phyloP scores from a whole-genome alignment of 2,888 invertebrate species.

The Mythimna albipuncta region DNA sequence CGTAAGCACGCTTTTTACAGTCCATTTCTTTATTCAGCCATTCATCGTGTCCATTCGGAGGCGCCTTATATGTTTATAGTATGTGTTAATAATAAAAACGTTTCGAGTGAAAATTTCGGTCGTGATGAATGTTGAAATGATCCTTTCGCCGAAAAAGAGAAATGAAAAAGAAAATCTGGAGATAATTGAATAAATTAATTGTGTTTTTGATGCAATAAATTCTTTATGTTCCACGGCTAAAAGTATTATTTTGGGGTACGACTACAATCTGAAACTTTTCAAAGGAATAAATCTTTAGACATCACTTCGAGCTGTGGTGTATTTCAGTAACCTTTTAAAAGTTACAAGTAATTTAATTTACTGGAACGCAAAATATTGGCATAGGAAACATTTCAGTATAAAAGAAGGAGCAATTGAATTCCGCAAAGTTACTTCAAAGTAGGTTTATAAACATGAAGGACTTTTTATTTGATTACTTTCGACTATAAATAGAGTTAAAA shows the following conservation, averaged over 20 bases:
- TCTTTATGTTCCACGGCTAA: neutral
- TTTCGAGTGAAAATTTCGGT: conserved; percentile 27
- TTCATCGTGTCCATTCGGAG: conserved; percentile 46
- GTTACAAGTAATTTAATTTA: conserved; percentile 40
- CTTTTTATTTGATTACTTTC: conserved; percentile 48
- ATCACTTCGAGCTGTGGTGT: conserved; percentile 5
- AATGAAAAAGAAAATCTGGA: conserved; percentile 7
- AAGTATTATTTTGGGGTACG: neutral
- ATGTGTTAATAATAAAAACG: conserved; percentile 46
- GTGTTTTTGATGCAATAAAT: conserved; percentile 5
- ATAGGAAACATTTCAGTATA: conserved; percentile 29
- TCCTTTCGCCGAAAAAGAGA: conserved; percentile 1
- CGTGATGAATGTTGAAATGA: conserved; percentile 25
- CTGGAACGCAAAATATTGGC: conserved; percentile 44
- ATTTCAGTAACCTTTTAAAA: conserved; percentile 36
- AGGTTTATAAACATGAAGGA: conserved; percentile 34
- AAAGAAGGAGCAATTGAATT: conserved; percentile 43
- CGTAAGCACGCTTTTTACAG: conserved; percentile 49
- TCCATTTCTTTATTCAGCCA: conserved; percentile 51
- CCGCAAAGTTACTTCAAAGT: conserved; percentile 33
- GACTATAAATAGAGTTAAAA: conserved; percentile 38
- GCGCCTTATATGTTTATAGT: conserved; percentile 22
- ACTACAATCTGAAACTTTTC: neutral
- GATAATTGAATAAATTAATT: neutral
- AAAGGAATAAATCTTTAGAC: conserved; percentile 10